A percentile compares a stretch with the other conserved stretches of the same genome.
Conservation (phyloP, 2,113 vertebrate genomes). For the Saimiri boliviensis region DNA sequence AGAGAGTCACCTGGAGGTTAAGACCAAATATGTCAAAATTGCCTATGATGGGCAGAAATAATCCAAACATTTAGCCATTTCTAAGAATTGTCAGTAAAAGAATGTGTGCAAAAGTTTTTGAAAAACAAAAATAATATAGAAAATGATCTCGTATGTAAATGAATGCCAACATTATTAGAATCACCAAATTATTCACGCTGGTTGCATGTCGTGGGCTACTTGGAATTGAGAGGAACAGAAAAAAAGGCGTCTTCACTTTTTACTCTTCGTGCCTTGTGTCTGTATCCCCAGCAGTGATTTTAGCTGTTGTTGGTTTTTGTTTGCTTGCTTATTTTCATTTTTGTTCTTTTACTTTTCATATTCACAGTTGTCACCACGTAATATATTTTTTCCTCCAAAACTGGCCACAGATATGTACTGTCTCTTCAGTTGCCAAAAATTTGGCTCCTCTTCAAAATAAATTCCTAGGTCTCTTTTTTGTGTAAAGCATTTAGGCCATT, state of each 20-base stretch:
- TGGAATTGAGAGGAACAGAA: neutral
- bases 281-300: neutral
- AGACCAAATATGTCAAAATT: neutral
- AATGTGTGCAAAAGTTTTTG: too few relatives aligned
- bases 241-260: neutral
- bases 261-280: neutral
- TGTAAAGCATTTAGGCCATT: neutral
- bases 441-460: neutral
- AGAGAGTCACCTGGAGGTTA: neutral
- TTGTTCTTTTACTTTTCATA: neutral
- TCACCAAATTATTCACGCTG: neutral
- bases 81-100: neutral
- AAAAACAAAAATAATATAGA: neutral
- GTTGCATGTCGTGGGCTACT: neutral
- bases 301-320: neutral
- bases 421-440: neutral
- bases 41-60: neutral
- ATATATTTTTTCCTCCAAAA: neutral
- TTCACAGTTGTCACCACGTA: neutral
- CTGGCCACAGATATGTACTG: neutral
- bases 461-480: neutral
- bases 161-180: neutral
- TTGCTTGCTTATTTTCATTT: neutral
- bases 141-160: neutral
- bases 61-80: neutral